These are phyloP conservation scores for Anoplius nigerrimus DNA, from an alignment of 2,888 invertebrate species.

Conservation along the genomic window DNA sequence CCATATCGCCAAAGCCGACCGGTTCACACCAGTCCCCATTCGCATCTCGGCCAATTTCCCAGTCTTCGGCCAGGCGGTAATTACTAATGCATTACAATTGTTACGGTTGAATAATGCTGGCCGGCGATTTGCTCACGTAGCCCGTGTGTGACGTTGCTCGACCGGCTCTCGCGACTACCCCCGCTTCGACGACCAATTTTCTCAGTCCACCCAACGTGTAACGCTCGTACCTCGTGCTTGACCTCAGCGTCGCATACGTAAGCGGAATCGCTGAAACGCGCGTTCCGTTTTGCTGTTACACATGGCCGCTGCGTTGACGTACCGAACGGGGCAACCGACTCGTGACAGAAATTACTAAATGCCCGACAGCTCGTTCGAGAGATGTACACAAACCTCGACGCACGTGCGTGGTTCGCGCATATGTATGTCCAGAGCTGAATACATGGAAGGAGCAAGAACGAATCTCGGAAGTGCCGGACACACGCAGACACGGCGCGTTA, in stretches of 20 bases:
- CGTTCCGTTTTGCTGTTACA: slow-evolving; percentile 55
- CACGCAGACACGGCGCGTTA: slow-evolving; percentile 27
- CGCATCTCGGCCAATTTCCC: too few species aligned
- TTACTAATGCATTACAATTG: too few species aligned
- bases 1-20: too few species aligned
- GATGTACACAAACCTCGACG: slow-evolving; percentile 21
- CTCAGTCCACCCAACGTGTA: slow-evolving; percentile 27
- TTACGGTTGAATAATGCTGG: too few species aligned
- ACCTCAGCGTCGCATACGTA: slow-evolving; percentile 49
- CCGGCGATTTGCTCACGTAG: too few species aligned
- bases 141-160: neutral
- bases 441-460: too few species aligned
- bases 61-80: too few species aligned
- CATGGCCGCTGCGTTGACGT: slow-evolving; percentile 50
- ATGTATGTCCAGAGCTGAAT: slow-evolving; percentile 34
- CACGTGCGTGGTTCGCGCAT: too few species aligned
- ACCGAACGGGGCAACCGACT: slow-evolving; percentile 64
- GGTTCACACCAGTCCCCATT: too few species aligned
- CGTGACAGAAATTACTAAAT: slow-evolving; percentile 75
- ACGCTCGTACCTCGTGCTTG: slow-evolving; percentile 44
- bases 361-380: slow-evolving; percentile 54
- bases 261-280: slow-evolving; percentile 28
- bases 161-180: slow-evolving; percentile 11
- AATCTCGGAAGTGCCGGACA: slow-evolving; percentile 21
- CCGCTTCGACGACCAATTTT: slow-evolving; percentile 43